Evolutionary conservation across 2,113 vertebrate species (phyloP).

Genomic region (Halcyon senegalensis): DNA sequence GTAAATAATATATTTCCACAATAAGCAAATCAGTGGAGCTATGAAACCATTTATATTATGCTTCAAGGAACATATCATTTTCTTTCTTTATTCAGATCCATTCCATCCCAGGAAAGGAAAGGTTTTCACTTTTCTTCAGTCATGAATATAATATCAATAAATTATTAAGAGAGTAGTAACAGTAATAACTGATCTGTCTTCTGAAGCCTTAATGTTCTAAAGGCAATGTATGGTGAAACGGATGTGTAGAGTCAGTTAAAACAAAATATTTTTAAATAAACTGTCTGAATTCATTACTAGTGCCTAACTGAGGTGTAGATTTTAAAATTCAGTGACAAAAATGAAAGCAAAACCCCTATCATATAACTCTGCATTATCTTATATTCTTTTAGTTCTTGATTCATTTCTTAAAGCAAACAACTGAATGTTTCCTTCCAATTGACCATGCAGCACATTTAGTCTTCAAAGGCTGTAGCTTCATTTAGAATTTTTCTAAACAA

Average conservation of each 20-base stretch:
- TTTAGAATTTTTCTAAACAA: constrained; percentile 75
- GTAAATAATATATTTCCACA: not conserved
- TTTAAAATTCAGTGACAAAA: constrained; percentile 64
- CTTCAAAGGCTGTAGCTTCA: constrained; percentile 55
- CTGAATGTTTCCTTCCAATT: constrained; percentile 36
- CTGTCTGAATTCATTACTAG: not conserved
- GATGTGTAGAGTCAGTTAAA: constrained; percentile 3
- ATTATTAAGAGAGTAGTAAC: not conserved
- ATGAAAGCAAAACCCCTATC: not conserved
- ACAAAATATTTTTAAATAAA: not conserved
- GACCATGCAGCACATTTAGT: constrained; percentile 50
- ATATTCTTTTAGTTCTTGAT: constrained; percentile 55
- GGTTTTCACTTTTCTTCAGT: not conserved
- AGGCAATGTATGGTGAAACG: constrained; percentile 26
- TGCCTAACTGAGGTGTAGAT: constrained; percentile 51
- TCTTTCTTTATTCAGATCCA: not conserved
- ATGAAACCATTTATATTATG: not conserved
- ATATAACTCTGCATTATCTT: constrained; percentile 48
- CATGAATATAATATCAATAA: not conserved
- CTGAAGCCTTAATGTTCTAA: constrained; percentile 33
- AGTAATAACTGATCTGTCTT: not conserved
- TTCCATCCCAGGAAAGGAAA: not conserved
- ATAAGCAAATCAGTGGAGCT: not conserved
- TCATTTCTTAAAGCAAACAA: constrained; percentile 36
- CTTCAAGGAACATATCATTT: not conserved